These are phyloP conservation scores for Myotis lucifugus DNA, from an alignment of 2,113 vertebrate genomes.

Conservation along the genomic window DNA sequence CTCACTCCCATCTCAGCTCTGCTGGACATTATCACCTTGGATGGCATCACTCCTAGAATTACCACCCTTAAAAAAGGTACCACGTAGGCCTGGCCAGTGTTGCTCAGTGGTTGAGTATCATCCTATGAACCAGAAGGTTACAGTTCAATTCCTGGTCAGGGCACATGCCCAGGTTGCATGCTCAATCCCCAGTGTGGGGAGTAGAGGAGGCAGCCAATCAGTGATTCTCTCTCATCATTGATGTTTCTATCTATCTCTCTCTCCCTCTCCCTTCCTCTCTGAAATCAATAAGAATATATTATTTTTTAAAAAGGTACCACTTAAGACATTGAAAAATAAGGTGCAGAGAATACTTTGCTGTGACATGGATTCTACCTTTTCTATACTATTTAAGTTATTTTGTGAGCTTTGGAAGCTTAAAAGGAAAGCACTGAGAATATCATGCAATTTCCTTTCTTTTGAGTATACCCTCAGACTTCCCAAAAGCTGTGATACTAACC, in stretches of 20 bases:
- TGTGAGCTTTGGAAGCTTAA: neutral
- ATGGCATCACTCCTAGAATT: conserved; percentile 49
- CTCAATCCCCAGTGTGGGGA: no score
- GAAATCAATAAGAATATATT: no score
- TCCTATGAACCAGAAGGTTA: no score
- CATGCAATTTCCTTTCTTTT: neutral
- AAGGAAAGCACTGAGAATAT: neutral
- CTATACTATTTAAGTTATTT: neutral
- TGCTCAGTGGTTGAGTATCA: no score
- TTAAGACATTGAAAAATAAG: neutral
- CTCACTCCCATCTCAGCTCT: conserved; percentile 17
- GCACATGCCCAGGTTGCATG: no score
- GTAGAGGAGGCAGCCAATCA: no score
- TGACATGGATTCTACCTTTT: neutral
- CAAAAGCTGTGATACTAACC: neutral
- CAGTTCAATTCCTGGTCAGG: no score
- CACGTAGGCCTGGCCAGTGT: neutral
- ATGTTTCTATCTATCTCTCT: no score
- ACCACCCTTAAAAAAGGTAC: conserved; percentile 45
- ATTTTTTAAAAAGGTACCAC: neutral
- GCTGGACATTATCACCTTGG: neutral
- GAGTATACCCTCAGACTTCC: neutral
- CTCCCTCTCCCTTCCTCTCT: no score
- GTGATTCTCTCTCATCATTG: no score
- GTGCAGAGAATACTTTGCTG: neutral